A percentile compares a stretch with the other conserved stretches of the same genome.
These are phyloP conservation scores for Ceratotherium simum DNA, from an alignment of 2,113 vertebrate genomes.

Conservation along the genomic window DNA sequence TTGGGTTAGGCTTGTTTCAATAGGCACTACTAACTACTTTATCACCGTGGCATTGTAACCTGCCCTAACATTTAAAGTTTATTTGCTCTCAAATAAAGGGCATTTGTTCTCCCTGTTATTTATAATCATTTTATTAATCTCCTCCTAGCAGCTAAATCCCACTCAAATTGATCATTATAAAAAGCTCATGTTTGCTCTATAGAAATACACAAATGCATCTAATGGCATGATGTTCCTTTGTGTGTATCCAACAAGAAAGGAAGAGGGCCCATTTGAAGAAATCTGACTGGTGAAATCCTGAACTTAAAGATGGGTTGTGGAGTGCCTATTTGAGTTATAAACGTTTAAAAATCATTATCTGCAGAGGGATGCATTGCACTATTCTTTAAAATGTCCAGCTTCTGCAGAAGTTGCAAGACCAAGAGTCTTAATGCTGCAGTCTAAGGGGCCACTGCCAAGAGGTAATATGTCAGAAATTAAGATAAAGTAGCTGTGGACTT, in stretches of 20 bases:
- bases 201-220: conserved; percentile 28
- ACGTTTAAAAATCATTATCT: neutral
- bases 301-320: neutral
- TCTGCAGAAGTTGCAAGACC: neutral
- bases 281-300: neutral
- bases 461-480: neutral
- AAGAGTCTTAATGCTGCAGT: conserved; percentile 10
- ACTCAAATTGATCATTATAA: neutral
- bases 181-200: conserved; percentile 23
- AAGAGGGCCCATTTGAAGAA: neutral
- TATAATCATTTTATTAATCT: conserved; percentile 62
- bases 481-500: neutral
- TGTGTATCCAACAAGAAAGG: neutral
- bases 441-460: neutral
- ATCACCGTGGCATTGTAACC: conserved; percentile 32
- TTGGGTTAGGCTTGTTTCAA: conserved; percentile 23
- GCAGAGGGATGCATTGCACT: neutral
- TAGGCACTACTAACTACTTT: conserved; percentile 45
- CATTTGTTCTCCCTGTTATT: conserved; percentile 49
- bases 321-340: neutral
- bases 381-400: neutral
- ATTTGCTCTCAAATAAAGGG: conserved; percentile 55
- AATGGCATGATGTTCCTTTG: neutral
- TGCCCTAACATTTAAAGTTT: conserved; percentile 54
- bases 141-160: neutral